These are phyloP conservation scores for Aeoliscus strigatus DNA, from an alignment of 2,797 vertebrate species.

Conservation along the genomic window DNA sequence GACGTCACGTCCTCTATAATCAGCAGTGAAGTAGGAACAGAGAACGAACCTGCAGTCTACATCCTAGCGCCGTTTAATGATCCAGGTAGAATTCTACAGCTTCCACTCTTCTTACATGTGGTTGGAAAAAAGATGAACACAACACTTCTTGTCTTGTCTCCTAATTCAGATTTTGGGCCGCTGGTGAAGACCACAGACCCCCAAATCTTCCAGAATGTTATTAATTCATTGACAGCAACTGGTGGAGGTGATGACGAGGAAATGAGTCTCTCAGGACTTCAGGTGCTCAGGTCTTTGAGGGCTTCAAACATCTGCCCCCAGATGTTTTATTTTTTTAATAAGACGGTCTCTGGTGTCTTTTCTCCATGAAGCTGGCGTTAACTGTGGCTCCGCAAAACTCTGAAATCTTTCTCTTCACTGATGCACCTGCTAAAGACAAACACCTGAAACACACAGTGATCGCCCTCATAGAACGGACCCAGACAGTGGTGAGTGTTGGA, in stretches of 20 bases:
- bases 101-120: too few species aligned
- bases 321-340: background rate
- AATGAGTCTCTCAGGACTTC: conserved; percentile 55
- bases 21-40: conserved; percentile 33
- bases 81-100: conserved; percentile 52
- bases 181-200: conserved; percentile 46
- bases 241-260: conserved; percentile 48
- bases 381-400: conserved; percentile 43
- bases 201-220: conserved; percentile 7
- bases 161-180: conserved; percentile 46
- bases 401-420: conserved; percentile 70
- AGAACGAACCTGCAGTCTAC: conserved; percentile 40
- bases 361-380: conserved; percentile 52
- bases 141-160: background rate
- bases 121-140: too few species aligned
- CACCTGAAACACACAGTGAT: conserved; percentile 45
- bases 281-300: conserved; percentile 29
- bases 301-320: background rate
- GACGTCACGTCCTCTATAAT: conserved; percentile 38
- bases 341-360: too few species aligned
- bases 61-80: conserved; percentile 58
- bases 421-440: conserved; percentile 59
- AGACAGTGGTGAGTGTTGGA: conserved; percentile 48
- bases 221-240: conserved; percentile 18
- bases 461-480: conserved; percentile 58